Base-by-base conservation (phyloP, 2,113 vertebrate species). In the Lanius ludovicianus region DNA sequence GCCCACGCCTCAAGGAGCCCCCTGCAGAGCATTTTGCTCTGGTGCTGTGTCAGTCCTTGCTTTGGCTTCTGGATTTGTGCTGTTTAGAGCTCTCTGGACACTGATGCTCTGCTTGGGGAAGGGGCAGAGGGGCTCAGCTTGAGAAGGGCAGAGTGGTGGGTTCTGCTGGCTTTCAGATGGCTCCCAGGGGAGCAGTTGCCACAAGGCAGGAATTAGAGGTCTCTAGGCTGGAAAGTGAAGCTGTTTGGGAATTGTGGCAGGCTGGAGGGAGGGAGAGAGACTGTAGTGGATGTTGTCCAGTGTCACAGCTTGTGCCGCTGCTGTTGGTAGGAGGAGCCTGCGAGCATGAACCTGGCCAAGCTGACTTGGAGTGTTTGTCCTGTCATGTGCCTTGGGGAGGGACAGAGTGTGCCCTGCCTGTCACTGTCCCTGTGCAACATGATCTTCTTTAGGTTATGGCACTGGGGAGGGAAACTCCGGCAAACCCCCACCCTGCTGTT, bases 331-430 rank as follows among this genome's bases (percentile, higher is more conserved):
- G 56, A 63, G 63, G 56, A 60, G 56, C 39, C 35, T 35, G 16
- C 22, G 35, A 53, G n/a, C 27, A 2, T 17, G 25, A 73, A 35
- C n/a, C 42, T 44, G 30, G 27, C 37, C 3, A 9, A 2, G 17
- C 39, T 44, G 60, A 25, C 31, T 44, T 19, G 10, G 47, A 30
- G 27, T 3, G 8, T 47, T 68, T 30, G 13, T 74, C 23, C 33
- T 55, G 62, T 5, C 1, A 0, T 0, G 6, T 14, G 52, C 46
- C 39, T 22, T 0, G 1, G 1, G 39, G 56, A 64, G 68, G 31
- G 22, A 31, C 44, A 35, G 35, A 31, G 35, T 9, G 1, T 2
- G 7, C 80, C 55, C 49, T 64, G 37, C 35, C 63, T 47, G 39
- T 31, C 27, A 20, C 47, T 70, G n/a, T 46, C 42, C 57, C 31